These are phyloP conservation scores for Cygnus atratus DNA, from an alignment of 2,113 vertebrate species.

Conservation along the genomic window DNA sequence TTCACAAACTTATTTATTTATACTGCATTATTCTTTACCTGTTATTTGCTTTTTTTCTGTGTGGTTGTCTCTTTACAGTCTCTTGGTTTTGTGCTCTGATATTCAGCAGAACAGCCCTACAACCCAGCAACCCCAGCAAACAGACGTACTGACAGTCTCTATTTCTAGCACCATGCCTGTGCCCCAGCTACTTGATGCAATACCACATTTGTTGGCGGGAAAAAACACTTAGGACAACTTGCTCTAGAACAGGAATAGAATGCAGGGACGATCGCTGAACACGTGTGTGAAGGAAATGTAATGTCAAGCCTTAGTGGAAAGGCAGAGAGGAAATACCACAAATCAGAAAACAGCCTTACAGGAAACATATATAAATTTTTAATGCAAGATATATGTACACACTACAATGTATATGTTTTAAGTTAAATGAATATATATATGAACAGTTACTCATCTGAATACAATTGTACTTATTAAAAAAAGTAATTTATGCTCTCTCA, in stretches of 20 bases:
- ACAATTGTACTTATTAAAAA: neutral
- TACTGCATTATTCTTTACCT: neutral
- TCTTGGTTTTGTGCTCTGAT: neutral
- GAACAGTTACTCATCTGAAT: neutral
- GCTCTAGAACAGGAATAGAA: neutral
- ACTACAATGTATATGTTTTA: neutral
- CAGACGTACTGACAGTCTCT: neutral
- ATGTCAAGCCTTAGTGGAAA: neutral
- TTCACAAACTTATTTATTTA: neutral
- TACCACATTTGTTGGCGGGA: neutral
- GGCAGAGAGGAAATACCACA: neutral
- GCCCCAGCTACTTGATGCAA: neutral
- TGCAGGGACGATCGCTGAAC: neutral
- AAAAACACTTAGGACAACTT: neutral
- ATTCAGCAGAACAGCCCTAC: neutral
- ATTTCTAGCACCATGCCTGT: accelerated
- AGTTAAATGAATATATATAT: neutral
- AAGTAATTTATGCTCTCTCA: neutral
- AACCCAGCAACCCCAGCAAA: neutral
- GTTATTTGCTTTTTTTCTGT: neutral
- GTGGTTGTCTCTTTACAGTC: neutral
- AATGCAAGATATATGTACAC: neutral
- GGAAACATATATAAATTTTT: neutral
- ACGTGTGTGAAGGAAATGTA: neutral
- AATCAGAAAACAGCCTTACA: neutral